Evolutionary conservation across 2,888 invertebrate species (phyloP).

Genomic region (Margaritifera margaritifera): DNA sequence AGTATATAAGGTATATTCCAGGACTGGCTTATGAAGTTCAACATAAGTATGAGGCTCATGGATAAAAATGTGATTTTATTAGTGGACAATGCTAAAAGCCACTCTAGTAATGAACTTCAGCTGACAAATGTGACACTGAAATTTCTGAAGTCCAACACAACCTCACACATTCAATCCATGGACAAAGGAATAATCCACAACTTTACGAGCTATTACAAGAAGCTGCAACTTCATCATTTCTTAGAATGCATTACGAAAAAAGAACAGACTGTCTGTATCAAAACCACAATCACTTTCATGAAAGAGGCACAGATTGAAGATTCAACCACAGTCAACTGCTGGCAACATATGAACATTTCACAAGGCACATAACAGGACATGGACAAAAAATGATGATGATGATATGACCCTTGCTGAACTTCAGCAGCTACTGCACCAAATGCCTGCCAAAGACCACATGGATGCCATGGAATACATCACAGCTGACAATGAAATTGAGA

Average conservation of each 20-base stretch:
- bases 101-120: constrained; percentile 1
- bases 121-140: constrained; percentile 17
- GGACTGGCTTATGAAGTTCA: constrained; percentile 9
- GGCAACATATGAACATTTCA: constrained; percentile 9
- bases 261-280: constrained; percentile 10
- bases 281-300: constrained; percentile 10
- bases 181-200: constrained; percentile 28
- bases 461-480: constrained; percentile 3
- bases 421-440: background rate
- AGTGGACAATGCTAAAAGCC: constrained; percentile 22
- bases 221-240: constrained; percentile 6
- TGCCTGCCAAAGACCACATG: background rate
- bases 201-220: constrained; percentile 21
- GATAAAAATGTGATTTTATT: background rate
- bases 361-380: background rate
- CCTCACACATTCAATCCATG: constrained; percentile 25
- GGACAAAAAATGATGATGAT: background rate
- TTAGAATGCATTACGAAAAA: constrained; percentile 10
- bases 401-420: background rate
- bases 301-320: constrained; percentile 10
- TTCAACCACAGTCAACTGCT: constrained; percentile 15
- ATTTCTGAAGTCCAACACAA: constrained; percentile 31
- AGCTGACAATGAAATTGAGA: constrained; percentile 1
- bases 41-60: background rate
- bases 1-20: constrained; percentile 7